These are phyloP conservation scores for Pedionomus torquatus DNA, from an alignment of 2,113 vertebrate species.

Conservation along the genomic window DNA sequence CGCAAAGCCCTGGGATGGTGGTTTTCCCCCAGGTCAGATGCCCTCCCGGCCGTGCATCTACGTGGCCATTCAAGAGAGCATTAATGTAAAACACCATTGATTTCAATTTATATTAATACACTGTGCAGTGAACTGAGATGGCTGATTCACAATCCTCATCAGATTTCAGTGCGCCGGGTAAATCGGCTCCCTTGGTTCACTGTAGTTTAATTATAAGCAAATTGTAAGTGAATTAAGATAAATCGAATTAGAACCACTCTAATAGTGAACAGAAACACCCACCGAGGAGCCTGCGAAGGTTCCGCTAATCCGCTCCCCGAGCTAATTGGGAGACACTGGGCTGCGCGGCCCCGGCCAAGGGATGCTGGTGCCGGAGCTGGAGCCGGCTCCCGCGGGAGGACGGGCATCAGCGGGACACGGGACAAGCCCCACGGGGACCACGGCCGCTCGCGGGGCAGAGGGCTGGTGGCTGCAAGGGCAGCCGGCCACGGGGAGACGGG, in stretches of 20 bases:
- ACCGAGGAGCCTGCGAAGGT: neutral
- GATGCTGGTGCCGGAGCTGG: accelerated
- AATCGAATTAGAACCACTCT: slow-evolving; percentile 58
- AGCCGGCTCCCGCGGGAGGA: accelerated
- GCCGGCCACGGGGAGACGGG: accelerated
- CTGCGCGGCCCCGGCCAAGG: accelerated
- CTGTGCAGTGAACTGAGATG: slow-evolving; percentile 57
- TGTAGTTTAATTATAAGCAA: slow-evolving; percentile 64
- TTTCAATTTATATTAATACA: slow-evolving; percentile 57
- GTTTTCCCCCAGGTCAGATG: neutral
- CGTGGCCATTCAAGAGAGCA: neutral
- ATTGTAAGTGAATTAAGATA: slow-evolving; percentile 66
- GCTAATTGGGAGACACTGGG: neutral
- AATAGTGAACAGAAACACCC: neutral
- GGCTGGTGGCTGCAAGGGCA: accelerated
- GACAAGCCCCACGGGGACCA: accelerated
- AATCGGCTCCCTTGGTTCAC: slow-evolving; percentile 52
- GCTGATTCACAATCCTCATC: slow-evolving; percentile 55
- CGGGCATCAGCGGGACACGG: accelerated
- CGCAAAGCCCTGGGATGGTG: neutral
- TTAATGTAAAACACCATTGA: slow-evolving; percentile 36
- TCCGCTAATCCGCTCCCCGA: neutral
- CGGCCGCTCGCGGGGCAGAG: neutral
- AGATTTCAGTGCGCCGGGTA: slow-evolving; percentile 40
- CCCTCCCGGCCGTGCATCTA: neutral